Evolutionary conservation across 2,888 invertebrate species (phyloP), one percentile per base, ranked within the genome.

Genomic region (Julus scandinavius): DNA sequence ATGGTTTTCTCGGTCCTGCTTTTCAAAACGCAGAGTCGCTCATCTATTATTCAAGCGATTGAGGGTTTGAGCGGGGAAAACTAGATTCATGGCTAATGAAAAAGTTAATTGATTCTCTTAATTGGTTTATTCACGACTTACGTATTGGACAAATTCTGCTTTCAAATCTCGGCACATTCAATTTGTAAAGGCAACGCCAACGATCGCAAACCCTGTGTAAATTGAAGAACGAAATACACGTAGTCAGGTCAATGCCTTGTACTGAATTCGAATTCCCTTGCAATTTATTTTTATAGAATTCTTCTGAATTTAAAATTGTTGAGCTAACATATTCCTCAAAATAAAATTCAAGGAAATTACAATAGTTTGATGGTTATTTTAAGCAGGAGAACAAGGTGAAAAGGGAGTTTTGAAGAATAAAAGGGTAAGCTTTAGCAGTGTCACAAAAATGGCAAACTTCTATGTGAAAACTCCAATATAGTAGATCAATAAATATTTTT

Each of bases 91-190:
- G 20, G 72, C 72, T 72, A 72, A 72, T 72, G 72, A 72, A 72
- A 72, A 72, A 72, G 72, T 72, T 72, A 72, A 72, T 72, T 72
- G 72, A 72, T 72, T 72, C 72, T 72, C 20, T 20, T 72, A 72
- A 72, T 72, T 72, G 72, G 72, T 72, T 72, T 72, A 72, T 72
- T 72, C 72, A 72, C 20, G 72, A 20, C 20, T 72, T 11, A 20
- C 20, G 72, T 9, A 72, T 72, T 72, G 72, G 72, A 20, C 72
- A 11, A 72, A 20, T 72, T n/a, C 72, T 4, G 72, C 20, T n/a
- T 20, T 20, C 29, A 72, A 72, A 72, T 72, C 72, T 72, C 72
- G 72, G 20, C 20, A 29, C 20, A 20, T 72, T 72, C 29, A 29
- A 20, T 72, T 72, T 20, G 72, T 20, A 20, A 29, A 29, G 63